phyloP scores from a whole-genome alignment of 2,113 vertebrate species.

The Tretioscincus oriximinensis region DNA sequence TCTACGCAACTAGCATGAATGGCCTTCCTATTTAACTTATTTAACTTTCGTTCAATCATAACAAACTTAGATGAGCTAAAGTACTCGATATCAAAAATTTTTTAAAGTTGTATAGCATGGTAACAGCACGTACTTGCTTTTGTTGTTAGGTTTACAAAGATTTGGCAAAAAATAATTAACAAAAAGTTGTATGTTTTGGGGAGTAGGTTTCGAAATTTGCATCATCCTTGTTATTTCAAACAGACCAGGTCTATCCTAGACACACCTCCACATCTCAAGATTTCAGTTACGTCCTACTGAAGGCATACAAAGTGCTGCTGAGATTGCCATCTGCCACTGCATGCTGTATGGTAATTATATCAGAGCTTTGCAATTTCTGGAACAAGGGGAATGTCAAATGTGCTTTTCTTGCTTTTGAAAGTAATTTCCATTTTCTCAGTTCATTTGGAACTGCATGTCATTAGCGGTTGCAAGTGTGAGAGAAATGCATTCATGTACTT shows the following conservation, averaged over 20 bases:
- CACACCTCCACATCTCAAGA: slow-evolving; percentile 66
- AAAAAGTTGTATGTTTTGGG: too few species aligned
- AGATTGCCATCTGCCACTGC: slow-evolving; percentile 72
- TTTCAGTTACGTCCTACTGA: slow-evolving; percentile 66
- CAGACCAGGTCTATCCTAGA: background rate
- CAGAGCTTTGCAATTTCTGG: slow-evolving; percentile 52
- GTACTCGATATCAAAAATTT: too few species aligned
- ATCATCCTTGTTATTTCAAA: slow-evolving; percentile 15
- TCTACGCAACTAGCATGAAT: too few species aligned
- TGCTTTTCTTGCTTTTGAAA: slow-evolving; percentile 60
- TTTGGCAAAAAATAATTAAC: too few species aligned
- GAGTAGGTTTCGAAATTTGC: background rate
- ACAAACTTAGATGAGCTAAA: too few species aligned
- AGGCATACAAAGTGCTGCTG: slow-evolving; percentile 58
- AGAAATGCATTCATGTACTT: background rate
- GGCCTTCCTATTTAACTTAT: too few species aligned
- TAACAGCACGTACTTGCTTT: too few species aligned
- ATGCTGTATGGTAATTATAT: slow-evolving; percentile 70
- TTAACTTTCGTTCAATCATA: too few species aligned
- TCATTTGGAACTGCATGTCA: slow-evolving; percentile 54
- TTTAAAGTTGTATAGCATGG: too few species aligned
- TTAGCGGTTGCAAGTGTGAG: slow-evolving; percentile 67
- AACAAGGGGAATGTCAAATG: slow-evolving; percentile 66
- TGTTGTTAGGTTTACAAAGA: too few species aligned
- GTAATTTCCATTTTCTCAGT: slow-evolving; percentile 69